Base-by-base conservation (phyloP, 2,797 vertebrate species). In the Melanogrammus aeglefinus region DNA sequence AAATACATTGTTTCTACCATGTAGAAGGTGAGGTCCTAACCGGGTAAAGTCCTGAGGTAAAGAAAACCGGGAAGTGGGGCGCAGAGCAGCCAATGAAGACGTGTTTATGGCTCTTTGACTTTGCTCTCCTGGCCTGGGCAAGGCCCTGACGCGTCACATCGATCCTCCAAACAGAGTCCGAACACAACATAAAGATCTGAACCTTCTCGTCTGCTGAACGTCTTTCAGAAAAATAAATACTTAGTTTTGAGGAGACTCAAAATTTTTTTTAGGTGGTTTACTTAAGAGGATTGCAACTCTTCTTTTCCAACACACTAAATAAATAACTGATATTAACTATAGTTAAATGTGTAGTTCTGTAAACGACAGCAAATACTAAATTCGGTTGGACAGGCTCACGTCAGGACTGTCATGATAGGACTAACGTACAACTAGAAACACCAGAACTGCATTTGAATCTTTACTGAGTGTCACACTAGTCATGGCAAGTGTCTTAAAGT, bases 51-150 rank as follows among this genome's bases (percentile, higher is more conserved):
- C 63, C 36, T 74, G 75, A 81, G 33, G 72, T 72, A 79, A 66
- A 24, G 1, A 9, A 29, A 79, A 92, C 82, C 85, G 90, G 88
- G 88, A 90, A 89, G 82, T 18, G 16, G 77, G 38, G 71, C 47
- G 41, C 18, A 82, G 87, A 88, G 79, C 41, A 78, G 72, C 78
- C 81, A 29, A 51, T 31, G 27, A 6, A 51, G 83, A 83, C 79
- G 35, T 6, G 6, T 94, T 94, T 94, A 94, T 94, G 89, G 83
- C 87, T 75, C 83, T 89, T 94, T 92, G 94, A 95, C 94, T 95
- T 95, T 95, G 94, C 85, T 87, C 85, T 88, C 94, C 86, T 84
- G 80, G 21, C 24, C 21, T 72, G 35, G 39, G 51, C 71, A 79
- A 84, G 90, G 78, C 82, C 85, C 81, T 79, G 44, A 70, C 35